A percentile compares a stretch with the other conserved stretches of the same genome.
phyloP scores from a whole-genome alignment of 2,888 invertebrate species.

The Tubulanus polymorphus region DNA sequence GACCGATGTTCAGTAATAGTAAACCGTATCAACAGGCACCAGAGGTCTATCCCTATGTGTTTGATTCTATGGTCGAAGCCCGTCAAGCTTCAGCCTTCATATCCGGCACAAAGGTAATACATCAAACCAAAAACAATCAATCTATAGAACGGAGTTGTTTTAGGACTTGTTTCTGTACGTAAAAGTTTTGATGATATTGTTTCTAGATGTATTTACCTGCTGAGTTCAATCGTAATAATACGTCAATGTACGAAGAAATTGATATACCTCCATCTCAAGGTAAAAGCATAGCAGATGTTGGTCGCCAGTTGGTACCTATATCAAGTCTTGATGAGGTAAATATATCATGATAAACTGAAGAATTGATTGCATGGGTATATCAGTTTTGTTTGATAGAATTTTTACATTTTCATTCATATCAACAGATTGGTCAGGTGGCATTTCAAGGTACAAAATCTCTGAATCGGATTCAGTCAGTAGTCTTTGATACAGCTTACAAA shows the following conservation, averaged over 20 bases:
- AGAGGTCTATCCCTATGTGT: conserved; percentile 77
- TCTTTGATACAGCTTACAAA: conserved; percentile 90
- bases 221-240: conserved; percentile 69
- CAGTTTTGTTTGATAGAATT: neutral
- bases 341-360: neutral
- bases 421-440: conserved; percentile 78
- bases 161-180: neutral
- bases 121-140: neutral
- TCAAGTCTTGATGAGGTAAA: conserved; percentile 44
- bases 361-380: neutral
- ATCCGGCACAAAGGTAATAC: conserved; percentile 64
- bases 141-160: neutral
- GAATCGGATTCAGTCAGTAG: conserved; percentile 93
- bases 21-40: conserved; percentile 47
- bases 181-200: neutral
- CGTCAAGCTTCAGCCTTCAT: conserved; percentile 71
- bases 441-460: conserved; percentile 82
- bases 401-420: conserved; percentile 10
- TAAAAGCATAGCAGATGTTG: conserved; percentile 36
- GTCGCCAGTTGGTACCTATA: conserved; percentile 34
- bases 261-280: conserved; percentile 54
- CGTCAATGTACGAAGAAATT: conserved; percentile 79
- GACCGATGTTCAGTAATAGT: conserved; percentile 34
- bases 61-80: conserved; percentile 71
- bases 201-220: conserved; percentile 69